Evolutionary conservation across 2,113 vertebrate genomes (phyloP), one percentile per base, ranked within the genome.

Genomic region (Egretta garzetta): DNA sequence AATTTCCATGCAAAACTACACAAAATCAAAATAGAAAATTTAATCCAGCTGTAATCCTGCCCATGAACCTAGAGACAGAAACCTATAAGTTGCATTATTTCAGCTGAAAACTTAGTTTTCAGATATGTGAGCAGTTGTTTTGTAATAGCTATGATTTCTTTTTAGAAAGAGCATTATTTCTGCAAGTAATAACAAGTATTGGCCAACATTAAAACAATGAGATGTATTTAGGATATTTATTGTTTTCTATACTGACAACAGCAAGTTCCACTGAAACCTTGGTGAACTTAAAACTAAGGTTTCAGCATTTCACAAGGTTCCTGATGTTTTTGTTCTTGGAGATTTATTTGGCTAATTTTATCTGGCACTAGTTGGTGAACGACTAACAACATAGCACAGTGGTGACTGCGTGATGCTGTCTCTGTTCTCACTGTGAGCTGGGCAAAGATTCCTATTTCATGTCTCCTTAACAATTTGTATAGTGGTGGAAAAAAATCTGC

Each of bases 261-360:
- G 35, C 49, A 94, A 87, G 66, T 45, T 74, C 28, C 83, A 73
- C 45, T 15, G 45, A 89, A 94, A 90, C 41, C 39, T 86, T 89
- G 50, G 4, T 73, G 81, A 96, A 92, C 68, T 90, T 94, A 88
- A 96, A 97, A 72, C 37, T 76, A 84, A 96, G 58, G 39, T 50
- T 82, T 81, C 45, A 50, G 55, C n/a, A 43, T 67, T 55, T 91
- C 88, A 52, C 58, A 67, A 76, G 16, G 43, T 59, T 66, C n/a
- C 28, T 73, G 24, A 43, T 95, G 83, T 70, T 93, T 94, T 97
- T 86, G 26, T 75, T 86, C 77, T 49, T 86, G 45, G 16, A 82
- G 53, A 58, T 88, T 93, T 86, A 80, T 91, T 80, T 84, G 43
- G 13, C 70, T 94, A 4, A 59, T 95, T 97, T 49, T 73, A 41